These are phyloP conservation scores for Nematolebias whitei DNA, from an alignment of 2,113 vertebrate species.

Conservation along the genomic window DNA sequence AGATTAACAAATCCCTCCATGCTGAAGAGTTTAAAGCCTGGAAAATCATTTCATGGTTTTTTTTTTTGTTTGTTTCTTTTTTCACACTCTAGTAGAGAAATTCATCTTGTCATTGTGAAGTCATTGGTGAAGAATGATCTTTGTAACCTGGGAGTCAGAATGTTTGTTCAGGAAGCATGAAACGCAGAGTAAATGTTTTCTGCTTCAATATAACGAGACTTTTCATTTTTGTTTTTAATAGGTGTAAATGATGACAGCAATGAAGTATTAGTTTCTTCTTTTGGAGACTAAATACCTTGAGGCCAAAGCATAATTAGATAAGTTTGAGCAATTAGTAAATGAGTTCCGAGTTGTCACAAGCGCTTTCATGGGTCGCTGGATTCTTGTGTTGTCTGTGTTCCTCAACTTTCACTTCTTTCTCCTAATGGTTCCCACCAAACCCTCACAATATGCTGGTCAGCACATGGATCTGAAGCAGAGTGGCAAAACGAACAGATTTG, in stretches of 20 bases:
- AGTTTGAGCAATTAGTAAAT: constrained; percentile 78
- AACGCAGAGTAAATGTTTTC: neutral
- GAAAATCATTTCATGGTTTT: constrained; percentile 10
- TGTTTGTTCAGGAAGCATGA: neutral
- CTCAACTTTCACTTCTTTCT: constrained; percentile 37
- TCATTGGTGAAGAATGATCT: constrained; percentile 15
- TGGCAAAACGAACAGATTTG: neutral
- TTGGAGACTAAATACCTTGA: constrained; percentile 38
- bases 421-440: constrained; percentile 35
- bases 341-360: constrained; percentile 68
- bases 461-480: neutral
- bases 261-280: constrained; percentile 26
- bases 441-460: constrained; percentile 2
- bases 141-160: constrained; percentile 13
- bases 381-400: constrained; percentile 31
- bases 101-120: constrained; percentile 34
- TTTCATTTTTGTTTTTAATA: neutral
- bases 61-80: constrained; percentile 32
- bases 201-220: neutral
- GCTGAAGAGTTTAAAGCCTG: constrained; percentile 11
- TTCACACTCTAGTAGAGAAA: constrained; percentile 30
- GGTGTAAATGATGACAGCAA: neutral
- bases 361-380: constrained; percentile 62
- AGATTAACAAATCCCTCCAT: no score
- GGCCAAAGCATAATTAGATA: constrained; percentile 70